These are phyloP conservation scores for Cichlasoma orientale DNA, from an alignment of 2,797 vertebrate species.

Conservation along the genomic window DNA sequence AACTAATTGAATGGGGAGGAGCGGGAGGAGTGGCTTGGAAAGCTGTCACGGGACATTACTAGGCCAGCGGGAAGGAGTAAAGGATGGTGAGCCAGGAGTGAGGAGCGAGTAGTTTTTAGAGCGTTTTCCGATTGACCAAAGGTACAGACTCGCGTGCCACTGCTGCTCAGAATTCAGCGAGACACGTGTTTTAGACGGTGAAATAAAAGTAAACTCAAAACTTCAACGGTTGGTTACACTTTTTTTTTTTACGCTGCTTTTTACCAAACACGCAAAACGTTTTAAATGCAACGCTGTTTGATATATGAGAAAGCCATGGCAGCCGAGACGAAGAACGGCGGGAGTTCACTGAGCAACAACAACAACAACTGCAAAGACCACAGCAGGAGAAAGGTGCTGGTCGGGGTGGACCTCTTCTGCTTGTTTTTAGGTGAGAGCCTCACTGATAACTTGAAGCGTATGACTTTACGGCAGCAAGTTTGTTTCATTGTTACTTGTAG, in stretches of 20 bases:
- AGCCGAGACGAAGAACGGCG: slow-evolving; percentile 89
- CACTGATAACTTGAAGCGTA: too few relatives aligned
- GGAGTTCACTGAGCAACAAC: slow-evolving; percentile 87
- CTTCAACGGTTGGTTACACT: accelerated
- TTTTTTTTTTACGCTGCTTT: neutral
- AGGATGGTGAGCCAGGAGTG: neutral
- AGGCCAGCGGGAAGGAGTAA: neutral
- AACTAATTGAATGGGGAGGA: slow-evolving; percentile 54
- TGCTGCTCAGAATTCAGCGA: slow-evolving; percentile 6
- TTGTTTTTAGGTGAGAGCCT: slow-evolving; percentile 86
- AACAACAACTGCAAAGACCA: slow-evolving; percentile 85
- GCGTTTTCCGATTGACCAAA: neutral
- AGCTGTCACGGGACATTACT: slow-evolving; percentile 11
- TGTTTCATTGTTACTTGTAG: neutral
- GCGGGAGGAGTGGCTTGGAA: slow-evolving; percentile 46
- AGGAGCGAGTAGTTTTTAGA: neutral
- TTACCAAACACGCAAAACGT: neutral
- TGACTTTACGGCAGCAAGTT: neutral
- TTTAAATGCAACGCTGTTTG: slow-evolving; percentile 82
- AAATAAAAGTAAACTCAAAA: neutral
- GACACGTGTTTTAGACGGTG: neutral
- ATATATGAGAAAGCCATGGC: slow-evolving; percentile 94
- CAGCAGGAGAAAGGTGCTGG: slow-evolving; percentile 88
- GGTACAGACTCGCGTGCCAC: neutral
- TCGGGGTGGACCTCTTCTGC: slow-evolving; percentile 93